Evolutionary conservation across 2,797 vertebrate species (phyloP), one percentile per base, ranked within the genome.

Genomic region (Amniataba percoides): DNA sequence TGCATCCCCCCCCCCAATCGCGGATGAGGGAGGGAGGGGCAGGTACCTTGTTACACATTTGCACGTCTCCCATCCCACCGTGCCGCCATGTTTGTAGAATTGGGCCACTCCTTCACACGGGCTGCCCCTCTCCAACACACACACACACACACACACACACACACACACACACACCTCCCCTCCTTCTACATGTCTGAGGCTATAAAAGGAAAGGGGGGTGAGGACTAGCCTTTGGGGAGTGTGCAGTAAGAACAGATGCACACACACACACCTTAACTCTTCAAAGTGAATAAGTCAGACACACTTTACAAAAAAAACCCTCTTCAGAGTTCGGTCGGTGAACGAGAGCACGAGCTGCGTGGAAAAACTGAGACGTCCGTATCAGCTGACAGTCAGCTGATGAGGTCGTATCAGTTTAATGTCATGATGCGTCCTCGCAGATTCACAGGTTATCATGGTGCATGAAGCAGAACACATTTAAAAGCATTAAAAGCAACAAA

Each of bases 141-240:
- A 52, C 78, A 77, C 70, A 60, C 66, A 74, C 56, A 46, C 77
- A 39, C 31, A 63, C 77, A 69, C 68, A 74, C 82, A 52, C 78
- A 77, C 70, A 60, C 66, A 74, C 56, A 46, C 77, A 39, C 31
- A 63, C 77, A 69, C 68, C 51, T 55, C 65, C 70, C 56, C 67
- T 71, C 78, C 82, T 46, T 85, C 74, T 72, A 80, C 80, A 84
- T 71, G 78, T 88, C 86, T 89, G 71, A 82, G 80, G 89, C 94
- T 95, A 95, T 94, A 94, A 95, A 95, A 92, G 88, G 93, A 92
- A 90, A 89, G 74, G 53, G 81, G 87, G 89, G 79, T 84, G 78
- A 86, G 70, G 78, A 82, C 80, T 64, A 43, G 74, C 43, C 74
- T 87, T 85, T 71, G n/a, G 80, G 81, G 82, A 83, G 64, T 19